These are phyloP conservation scores for Ectemnius cavifrons DNA, from an alignment of 2,888 invertebrate species.

Conservation along the genomic window DNA sequence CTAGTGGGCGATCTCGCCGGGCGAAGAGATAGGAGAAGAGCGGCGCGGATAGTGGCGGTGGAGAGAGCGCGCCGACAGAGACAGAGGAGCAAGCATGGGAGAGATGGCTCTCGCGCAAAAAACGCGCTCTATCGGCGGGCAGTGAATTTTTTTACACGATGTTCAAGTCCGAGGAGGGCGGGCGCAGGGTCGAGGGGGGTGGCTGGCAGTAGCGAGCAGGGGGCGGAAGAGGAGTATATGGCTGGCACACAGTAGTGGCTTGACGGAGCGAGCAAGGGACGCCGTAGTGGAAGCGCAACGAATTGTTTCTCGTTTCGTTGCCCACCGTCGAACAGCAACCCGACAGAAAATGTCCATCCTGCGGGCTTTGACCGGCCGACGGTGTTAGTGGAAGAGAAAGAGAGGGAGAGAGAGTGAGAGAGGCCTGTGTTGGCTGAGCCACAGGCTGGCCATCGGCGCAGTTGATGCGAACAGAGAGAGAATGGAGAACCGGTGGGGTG, in stretches of 20 bases:
- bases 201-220: not conserved
- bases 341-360: slow-evolving; percentile 46
- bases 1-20: not conserved
- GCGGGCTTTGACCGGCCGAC: slow-evolving; percentile 7
- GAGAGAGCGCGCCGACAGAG: slow-evolving; percentile 12
- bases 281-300: slow-evolving; percentile 29
- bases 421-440: slow-evolving; percentile 48
- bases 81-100: not conserved
- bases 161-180: slow-evolving; percentile 32
- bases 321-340: slow-evolving; percentile 46
- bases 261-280: not conserved
- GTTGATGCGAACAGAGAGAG: slow-evolving; percentile 19
- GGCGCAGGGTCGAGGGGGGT: slow-evolving; percentile 10
- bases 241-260: not conserved
- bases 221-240: not conserved
- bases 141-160: slow-evolving; percentile 32
- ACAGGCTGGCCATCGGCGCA: slow-evolving; percentile 4
- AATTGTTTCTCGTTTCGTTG: slow-evolving; percentile 62
- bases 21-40: not conserved
- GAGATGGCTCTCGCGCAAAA: slow-evolving; percentile 6
- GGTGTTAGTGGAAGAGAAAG: not conserved
- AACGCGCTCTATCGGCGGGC: slow-evolving; percentile 29
- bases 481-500: not conserved
- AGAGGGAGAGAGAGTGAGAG: not conserved
- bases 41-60: slow-evolving; percentile 22